Evolutionary conservation across 2,113 vertebrate species (phyloP), one percentile per base, ranked within the genome.

Genomic region (Gavia stellata): DNA sequence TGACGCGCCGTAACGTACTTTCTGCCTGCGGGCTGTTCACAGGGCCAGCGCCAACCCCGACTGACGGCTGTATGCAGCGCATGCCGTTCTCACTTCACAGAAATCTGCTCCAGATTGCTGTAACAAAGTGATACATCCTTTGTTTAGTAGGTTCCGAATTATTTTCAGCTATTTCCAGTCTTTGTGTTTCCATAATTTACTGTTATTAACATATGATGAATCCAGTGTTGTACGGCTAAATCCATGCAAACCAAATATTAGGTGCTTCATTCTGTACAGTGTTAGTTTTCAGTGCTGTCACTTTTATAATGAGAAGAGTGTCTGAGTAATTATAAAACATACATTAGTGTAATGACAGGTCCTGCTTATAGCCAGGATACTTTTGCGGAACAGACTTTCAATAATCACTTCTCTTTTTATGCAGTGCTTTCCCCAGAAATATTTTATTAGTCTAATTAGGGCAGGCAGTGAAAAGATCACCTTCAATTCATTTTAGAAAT

Each of bases 361-460:
- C 84, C 34, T 81, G 59, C 42, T 91, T 84, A 44, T 17, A 75
- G 71, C 71, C 78, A 33, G 67, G 71, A 8, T 55, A 18, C 34
- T 73, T 82, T 6, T 87, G 91, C 93, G 66, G 84, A 81, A n/a
- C 38, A 90, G 45, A 15, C 28, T 72, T 91, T 10, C 70, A 87
- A 56, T 67, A 78, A 96, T 63, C 66, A 42, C 81, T 61, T 74
- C 78, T 81, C 50, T 62, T 80, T 74, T 62, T 17, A 85, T 62
- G 14, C 81, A 49, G 11, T 50, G 50, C 68, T 92, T 74, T 58
- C 44, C 61, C 53, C 31, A 72, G 56, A 90, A 86, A 61, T 81
- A 80, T 87, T 77, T 95, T 77, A 56, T 91, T 70, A 91, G 49
- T 74, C 67, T 90, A 89, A 92, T 94, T 86, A 91, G 58, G 62